These are phyloP conservation scores for Noctilio leporinus DNA, from an alignment of 2,113 vertebrate genomes.

Conservation along the genomic window DNA sequence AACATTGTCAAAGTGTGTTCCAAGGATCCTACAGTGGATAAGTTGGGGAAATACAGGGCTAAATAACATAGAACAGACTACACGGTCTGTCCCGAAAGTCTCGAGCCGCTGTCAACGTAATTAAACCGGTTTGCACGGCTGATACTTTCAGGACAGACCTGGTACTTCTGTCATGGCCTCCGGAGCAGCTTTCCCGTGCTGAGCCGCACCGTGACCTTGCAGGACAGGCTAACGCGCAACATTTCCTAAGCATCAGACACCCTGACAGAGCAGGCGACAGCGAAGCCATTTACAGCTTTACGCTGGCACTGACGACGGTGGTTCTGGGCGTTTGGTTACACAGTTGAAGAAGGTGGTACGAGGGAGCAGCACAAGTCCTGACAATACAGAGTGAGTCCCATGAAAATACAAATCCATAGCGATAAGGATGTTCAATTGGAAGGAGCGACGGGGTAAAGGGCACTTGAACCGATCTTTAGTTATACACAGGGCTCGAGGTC, in stretches of 20 bases:
- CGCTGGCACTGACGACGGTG: background rate
- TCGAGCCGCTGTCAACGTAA: no score
- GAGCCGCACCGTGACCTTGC: background rate
- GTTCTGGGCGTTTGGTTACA: background rate
- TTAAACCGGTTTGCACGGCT: no score
- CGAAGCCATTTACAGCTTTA: background rate
- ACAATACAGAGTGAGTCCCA: background rate
- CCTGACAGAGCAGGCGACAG: background rate
- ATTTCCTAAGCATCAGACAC: background rate
- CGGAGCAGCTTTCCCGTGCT: background rate
- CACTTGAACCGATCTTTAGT: background rate
- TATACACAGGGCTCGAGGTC: background rate
- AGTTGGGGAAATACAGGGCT: background rate
- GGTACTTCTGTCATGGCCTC: background rate
- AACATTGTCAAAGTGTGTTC: background rate
- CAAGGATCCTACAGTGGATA: background rate
- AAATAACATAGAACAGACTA: background rate
- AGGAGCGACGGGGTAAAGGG: background rate
- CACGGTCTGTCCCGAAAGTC: no score
- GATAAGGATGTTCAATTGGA: background rate
- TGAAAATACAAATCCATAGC: background rate
- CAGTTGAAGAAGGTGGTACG: background rate
- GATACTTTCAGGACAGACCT: no score
- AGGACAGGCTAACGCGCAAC: background rate
- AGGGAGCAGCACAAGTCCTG: background rate